Evolutionary conservation across 1,140 invertebrate species (phyloP), one percentile per base, ranked within the genome.

Genomic region (Lepidurus apus): DNA sequence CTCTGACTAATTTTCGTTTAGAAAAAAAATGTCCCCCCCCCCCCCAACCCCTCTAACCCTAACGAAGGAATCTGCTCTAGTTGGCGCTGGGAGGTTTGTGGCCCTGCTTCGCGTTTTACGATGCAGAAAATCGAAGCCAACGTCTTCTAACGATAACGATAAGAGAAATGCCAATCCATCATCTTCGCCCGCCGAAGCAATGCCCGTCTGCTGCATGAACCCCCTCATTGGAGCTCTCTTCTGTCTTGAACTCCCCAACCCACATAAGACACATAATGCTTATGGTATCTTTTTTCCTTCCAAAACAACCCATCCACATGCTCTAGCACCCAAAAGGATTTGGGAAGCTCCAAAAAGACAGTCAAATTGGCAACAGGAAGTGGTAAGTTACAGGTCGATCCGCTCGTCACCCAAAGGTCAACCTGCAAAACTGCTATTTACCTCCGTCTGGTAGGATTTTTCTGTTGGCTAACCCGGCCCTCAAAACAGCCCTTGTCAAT

Each of bases 351-450:
- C 1, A 21, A 13, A 65, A 65, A 65, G 21, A 65, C 17, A 1
- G 53, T 65, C 34, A 65, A 65, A 65, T 65, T 65, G 53, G 53
- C 53, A 65, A 65, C 53, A 65, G 53, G 53, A 65, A 65, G 34
- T 34, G 34, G 34, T 34, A 34, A 34, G 53, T 65, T 65, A 65
- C 53, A 21, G 53, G 53, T 65, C 53, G 53, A 65, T 65, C 53
- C 53, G 53, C 53, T 65, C 53, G 53, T 65, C 53, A 65, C 8
- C 34, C 53, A 65, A 65, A 65, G 53, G 53, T 65, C 53, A 65
- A 21, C n/a, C 53, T 21, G 53, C 53, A 21, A 2, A 34, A 34
- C 53, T 65, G 10, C 1, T 65, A 65, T 65, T 65, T 65, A 65
- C 53, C 13, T 65, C 53, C 1, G 53, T 65, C 53, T 65, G 13